phyloP scores from a whole-genome alignment of 2,797 vertebrate species.

The Phoebastria nigripes region DNA sequence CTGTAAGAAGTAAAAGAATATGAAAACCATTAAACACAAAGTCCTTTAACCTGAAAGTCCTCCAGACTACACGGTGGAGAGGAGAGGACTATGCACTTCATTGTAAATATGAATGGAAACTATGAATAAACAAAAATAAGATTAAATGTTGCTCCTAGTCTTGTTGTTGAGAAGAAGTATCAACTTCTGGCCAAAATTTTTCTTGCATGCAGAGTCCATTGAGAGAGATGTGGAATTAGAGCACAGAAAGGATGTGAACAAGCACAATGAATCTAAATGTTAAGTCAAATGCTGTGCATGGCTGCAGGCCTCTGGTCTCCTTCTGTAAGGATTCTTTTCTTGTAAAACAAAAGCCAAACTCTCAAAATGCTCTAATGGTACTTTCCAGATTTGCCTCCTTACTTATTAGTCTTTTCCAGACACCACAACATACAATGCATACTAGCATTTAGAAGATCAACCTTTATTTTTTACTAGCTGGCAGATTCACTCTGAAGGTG shows the following conservation, averaged over 20 bases:
- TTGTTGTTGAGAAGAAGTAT: neutral
- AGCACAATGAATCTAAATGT: neutral
- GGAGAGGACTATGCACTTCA: neutral
- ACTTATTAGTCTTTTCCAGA: neutral
- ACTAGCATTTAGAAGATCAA: neutral
- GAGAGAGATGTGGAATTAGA: neutral
- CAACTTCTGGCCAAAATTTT: neutral
- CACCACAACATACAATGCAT: neutral
- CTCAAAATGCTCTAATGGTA: neutral
- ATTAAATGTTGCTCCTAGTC: neutral
- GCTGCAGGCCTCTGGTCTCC: neutral
- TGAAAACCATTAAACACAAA: neutral
- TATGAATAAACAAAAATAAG: neutral
- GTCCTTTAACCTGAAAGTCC: neutral
- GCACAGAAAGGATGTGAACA: neutral
- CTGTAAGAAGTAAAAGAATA: neutral
- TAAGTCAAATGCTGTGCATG: neutral
- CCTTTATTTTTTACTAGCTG: neutral
- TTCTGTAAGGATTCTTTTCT: neutral
- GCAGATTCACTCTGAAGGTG: neutral
- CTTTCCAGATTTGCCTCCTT: neutral
- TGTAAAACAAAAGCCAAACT: neutral
- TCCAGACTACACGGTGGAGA: neutral
- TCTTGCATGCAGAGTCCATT: neutral
- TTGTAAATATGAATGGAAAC: neutral